Percentiles rank a stretch among this genome's conserved stretches.
These are phyloP conservation scores for Lampris incognitus DNA, from an alignment of 2,113 vertebrate species.

Conservation along the genomic window DNA sequence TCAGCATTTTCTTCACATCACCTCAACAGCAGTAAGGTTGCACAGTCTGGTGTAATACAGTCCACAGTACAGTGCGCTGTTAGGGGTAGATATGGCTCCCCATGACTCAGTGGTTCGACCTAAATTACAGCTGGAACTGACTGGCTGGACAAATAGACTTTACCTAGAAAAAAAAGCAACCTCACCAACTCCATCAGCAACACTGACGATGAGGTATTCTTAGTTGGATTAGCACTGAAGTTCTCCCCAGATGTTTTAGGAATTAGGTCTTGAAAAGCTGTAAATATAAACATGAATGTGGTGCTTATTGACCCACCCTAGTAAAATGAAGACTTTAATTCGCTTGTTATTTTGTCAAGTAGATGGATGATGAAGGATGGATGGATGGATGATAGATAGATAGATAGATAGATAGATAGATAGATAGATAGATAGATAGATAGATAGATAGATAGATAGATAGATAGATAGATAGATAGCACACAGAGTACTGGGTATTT, in stretches of 20 bases:
- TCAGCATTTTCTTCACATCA: background rate
- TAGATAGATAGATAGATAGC: too few species aligned
- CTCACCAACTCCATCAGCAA: conserved; percentile 1
- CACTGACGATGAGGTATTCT: conserved; percentile 9
- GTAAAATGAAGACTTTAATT: background rate
- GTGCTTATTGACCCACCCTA: background rate
- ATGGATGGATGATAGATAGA: too few species aligned
- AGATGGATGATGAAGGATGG: too few species aligned
- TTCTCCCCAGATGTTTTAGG: conserved; percentile 14
- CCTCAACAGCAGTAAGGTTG: background rate
- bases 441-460: too few species aligned
- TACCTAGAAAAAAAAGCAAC: conserved; percentile 26
- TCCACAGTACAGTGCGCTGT: conserved; percentile 1
- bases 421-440: too few species aligned
- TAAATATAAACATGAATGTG: background rate
- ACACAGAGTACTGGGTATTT: too few species aligned
- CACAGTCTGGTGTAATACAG: conserved; percentile 2
- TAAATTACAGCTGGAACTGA: conserved; percentile 59
- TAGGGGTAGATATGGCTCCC: conserved; percentile 29
- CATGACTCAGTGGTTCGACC: conserved; percentile 61
- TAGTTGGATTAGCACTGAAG: conserved; percentile 21
- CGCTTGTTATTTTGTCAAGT: too few species aligned
- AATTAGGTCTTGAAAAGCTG: background rate
- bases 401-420: too few species aligned
- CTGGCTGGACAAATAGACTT: conserved; percentile 35